Evolutionary conservation across 2,797 vertebrate species (phyloP), one percentile per base, ranked within the genome.

Genomic region (Catharus ustulatus): DNA sequence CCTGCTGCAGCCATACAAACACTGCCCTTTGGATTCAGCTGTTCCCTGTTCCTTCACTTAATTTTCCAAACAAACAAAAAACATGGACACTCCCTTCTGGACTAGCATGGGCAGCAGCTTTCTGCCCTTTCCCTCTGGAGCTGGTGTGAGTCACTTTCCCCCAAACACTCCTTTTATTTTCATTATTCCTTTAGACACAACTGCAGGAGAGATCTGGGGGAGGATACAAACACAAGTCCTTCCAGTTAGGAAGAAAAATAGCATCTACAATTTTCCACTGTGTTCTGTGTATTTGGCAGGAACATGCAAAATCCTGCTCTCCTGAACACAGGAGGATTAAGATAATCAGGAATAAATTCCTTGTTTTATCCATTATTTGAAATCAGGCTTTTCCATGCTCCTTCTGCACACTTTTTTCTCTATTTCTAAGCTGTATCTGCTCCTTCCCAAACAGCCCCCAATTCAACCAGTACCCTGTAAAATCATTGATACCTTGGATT

Each of bases 1-100:
- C 58, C 71, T 81, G 17, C n/a, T 87, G 59, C 66, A 69, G 68
- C 27, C 90, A 64, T 66, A 48, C 29, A 49, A 13, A 52, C 54
- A 27, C 46, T 66, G 48, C 46, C 80, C 48, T 67, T 78, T 14
- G 27, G 40, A n/a, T 68, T 30, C 36, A 61, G 6, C 51, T 32
- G 6, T 14, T 85, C 45, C 7, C 0, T 13, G 16, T 16, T 64
- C 55, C 69, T 72, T 27, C 78, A 45, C 45, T 64, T 23, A 55
- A 43, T 43, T 91, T 48, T 52, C 10, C 62, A 46, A 43, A 64
- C 7, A 43, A 52, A 38, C 46, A 71, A 71, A 51, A 29, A 15
- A 30, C 15, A 46, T 0, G 1, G 1, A 9, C n/a, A 7, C 10
- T 76, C 22, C 52, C 13, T 59, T 67, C 49, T 80, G 57, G 34